Conservation (phyloP, 2,797 vertebrate species). For the Lepus townsendii region DNA sequence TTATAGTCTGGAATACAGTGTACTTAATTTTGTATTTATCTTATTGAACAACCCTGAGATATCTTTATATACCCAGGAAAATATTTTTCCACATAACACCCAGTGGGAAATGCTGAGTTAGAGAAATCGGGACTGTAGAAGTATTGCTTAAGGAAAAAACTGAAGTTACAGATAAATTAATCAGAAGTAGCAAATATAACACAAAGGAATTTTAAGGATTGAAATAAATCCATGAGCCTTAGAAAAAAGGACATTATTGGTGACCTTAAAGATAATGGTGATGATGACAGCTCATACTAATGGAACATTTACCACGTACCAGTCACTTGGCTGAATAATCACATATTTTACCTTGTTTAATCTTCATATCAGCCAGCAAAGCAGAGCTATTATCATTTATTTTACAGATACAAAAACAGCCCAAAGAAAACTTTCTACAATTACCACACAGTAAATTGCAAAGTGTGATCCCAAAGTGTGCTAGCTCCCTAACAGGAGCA, state of each 20-base stretch:
- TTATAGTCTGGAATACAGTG: background rate
- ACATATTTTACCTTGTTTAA: background rate
- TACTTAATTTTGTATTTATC: background rate
- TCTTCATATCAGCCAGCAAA: background rate
- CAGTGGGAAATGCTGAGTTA: background rate
- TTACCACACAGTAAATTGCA: background rate
- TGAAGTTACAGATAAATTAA: background rate
- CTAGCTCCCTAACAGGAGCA: background rate
- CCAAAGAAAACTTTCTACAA: background rate
- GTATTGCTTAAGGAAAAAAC: background rate
- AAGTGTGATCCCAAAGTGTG: background rate
- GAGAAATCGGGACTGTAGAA: background rate
- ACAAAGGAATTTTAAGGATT: background rate
- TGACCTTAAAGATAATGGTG: background rate
- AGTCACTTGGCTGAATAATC: constrained; percentile 7
- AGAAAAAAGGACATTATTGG: background rate
- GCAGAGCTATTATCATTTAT: background rate
- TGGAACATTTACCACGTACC: background rate
- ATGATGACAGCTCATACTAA: background rate
- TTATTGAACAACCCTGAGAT: background rate
- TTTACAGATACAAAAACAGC: background rate
- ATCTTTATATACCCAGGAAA: background rate
- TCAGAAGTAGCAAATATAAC: background rate
- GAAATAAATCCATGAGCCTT: background rate
- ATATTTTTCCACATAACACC: background rate